phyloP scores from a whole-genome alignment of 2,888 invertebrate species.

The Leptogaster cylindrica region DNA sequence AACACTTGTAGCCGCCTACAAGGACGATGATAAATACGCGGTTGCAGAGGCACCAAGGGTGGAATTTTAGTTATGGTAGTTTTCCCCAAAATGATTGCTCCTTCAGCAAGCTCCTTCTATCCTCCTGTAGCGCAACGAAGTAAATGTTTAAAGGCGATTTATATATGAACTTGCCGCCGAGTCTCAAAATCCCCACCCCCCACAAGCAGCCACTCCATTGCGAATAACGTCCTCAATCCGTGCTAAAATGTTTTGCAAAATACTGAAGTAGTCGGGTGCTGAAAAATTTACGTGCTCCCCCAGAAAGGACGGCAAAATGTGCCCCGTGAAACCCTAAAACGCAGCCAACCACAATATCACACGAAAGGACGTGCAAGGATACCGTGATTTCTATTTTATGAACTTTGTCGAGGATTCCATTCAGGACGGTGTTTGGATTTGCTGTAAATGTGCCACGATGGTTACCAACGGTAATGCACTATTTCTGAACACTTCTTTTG shows the following conservation, averaged over 20 bases:
- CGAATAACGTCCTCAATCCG: constrained; percentile 12
- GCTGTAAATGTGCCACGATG: constrained; percentile 9
- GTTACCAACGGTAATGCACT: constrained; percentile 23
- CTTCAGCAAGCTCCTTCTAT: neutral
- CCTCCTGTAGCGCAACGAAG: constrained; percentile 2
- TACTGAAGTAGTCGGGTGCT: constrained; percentile 5
- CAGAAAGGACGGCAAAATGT: constrained; percentile 32
- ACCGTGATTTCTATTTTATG: constrained; percentile 38
- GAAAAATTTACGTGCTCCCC: constrained; percentile 31
- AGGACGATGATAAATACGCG: too few species aligned
- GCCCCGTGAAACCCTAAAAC: neutral
- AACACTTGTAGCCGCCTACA: too few species aligned
- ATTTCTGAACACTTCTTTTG: constrained; percentile 15
- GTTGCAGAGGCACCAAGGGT: neutral
- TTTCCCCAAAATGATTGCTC: constrained; percentile 40
- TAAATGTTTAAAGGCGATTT: constrained; percentile 22
- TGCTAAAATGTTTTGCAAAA: constrained; percentile 15
- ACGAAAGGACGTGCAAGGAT: constrained; percentile 27
- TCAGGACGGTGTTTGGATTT: neutral
- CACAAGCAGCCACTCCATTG: constrained; percentile 2
- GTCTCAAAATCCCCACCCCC: too few species aligned
- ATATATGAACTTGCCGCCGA: constrained; percentile 23
- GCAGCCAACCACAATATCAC: constrained; percentile 19
- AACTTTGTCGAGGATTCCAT: constrained; percentile 12
- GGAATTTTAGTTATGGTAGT: constrained; percentile 35